Evolutionary conservation across 2,113 vertebrate species (phyloP), one percentile per base, ranked within the genome.

Genomic region (Trematocara marginatum): DNA sequence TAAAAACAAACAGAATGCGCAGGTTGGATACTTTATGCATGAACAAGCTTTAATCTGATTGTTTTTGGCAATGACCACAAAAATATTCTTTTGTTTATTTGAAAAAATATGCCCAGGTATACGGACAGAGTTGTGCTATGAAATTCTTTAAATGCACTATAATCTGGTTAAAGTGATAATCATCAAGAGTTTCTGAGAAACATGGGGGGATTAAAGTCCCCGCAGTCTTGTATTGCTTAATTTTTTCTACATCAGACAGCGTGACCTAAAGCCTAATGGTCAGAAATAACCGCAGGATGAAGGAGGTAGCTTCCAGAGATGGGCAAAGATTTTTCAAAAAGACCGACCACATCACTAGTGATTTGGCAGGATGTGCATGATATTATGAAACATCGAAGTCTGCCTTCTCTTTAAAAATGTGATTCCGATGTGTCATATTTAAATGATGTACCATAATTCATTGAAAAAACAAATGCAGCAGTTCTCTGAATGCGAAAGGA

Each of bases 101-200:
- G 1, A 13, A 10, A 51, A 76, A 34, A 38, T 40, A 2, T 20
- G 18, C 59, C 18, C 10, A 83, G 42, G 84, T 31, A 66, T 61
- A 79, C 16, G 15, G 59, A 76, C 40, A 35, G 42, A 40, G 31
- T 52, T 47, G 38, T 35, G 66, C 47, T 34, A 66, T 79, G 79
- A 87, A 84, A 81, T n/a, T 57, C 51, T 84, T 85, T 93, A 61
- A 87, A 94, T 87, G 78, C 71, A 59, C 59, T 88, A 91, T 92
- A 89, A 94, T 92, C 66, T 92, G 87, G 94, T 94, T 88, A 59
- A 18, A 54, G 74, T 64, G 61, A 85, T 82, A 93, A 93, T 92
- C 83, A 85, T 87, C 54, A 78, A 71, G 80, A 89, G 69, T 92
- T 83, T 91, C 53, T 66, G 61, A 83, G 56, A 93, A 78, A 79